Evolutionary conservation across 2,113 vertebrate genomes (phyloP).

Genomic region (Spea bombifrons): DNA sequence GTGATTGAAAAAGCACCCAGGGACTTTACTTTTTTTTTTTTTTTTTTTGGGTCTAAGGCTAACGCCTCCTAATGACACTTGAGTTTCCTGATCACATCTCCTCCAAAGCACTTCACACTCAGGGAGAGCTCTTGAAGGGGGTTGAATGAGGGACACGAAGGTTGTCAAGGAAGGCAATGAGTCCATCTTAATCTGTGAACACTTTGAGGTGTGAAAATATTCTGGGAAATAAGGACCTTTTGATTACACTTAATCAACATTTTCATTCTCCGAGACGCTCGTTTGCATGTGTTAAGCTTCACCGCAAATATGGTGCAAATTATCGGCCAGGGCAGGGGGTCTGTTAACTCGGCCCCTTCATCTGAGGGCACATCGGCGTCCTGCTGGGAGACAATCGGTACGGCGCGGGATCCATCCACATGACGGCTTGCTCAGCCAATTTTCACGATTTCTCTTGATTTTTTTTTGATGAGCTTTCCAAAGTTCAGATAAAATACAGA

Average conservation of each 20-base stretch:
- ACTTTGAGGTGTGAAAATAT: conserved; percentile 46
- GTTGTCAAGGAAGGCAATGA: neutral
- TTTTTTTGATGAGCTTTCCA: neutral
- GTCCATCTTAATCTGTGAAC: conserved; percentile 15
- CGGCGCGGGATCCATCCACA: conserved; percentile 6
- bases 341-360: conserved; percentile 51
- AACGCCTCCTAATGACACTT: no score
- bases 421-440: conserved; percentile 31
- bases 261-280: conserved; percentile 34
- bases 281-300: conserved; percentile 63
- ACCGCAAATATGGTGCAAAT: conserved; percentile 64
- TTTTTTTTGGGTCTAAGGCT: no score
- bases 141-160: neutral
- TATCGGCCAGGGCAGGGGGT: conserved; percentile 61
- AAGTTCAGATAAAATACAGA: no score
- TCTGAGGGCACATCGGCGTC: conserved; percentile 52
- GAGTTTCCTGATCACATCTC: neutral
- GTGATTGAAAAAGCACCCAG: no score
- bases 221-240: neutral
- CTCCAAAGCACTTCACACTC: conserved; percentile 1
- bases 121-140: neutral
- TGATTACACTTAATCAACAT: conserved; percentile 55
- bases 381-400: conserved; percentile 51
- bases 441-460: neutral
- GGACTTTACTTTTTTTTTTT: no score